Conservation (phyloP, 2,113 vertebrate species). For the Chionodraco myersi region DNA sequence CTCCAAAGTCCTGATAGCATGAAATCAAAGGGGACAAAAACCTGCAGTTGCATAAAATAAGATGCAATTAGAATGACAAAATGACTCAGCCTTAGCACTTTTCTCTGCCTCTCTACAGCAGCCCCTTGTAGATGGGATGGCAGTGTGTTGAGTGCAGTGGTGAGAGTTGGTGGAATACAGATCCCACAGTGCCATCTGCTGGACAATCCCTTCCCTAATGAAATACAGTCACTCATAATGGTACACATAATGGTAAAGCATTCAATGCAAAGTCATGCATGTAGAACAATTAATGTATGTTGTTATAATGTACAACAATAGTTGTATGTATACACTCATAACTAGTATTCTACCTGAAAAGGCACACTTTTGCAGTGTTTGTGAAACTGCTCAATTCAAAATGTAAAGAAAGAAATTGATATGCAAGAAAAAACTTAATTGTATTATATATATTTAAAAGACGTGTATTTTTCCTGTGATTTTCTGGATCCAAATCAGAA, state of each 20-base stretch:
- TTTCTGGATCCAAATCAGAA: too few species aligned
- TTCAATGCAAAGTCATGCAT: background rate
- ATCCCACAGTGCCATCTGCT: slow-evolving; percentile 81
- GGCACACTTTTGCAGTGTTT: too few species aligned
- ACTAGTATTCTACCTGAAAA: too few species aligned
- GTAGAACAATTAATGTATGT: background rate
- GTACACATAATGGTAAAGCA: background rate
- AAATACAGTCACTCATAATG: background rate
- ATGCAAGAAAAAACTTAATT: too few species aligned
- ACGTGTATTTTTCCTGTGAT: too few species aligned
- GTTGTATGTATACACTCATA: too few species aligned
- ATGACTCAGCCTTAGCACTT: slow-evolving; percentile 50
- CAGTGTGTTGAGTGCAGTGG: slow-evolving; percentile 15
- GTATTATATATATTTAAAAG: too few species aligned
- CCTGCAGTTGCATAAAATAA: slow-evolving; percentile 50
- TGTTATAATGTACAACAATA: background rate
- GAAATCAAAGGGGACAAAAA: slow-evolving; percentile 55
- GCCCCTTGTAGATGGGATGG: slow-evolving; percentile 35
- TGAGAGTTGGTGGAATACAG: slow-evolving; percentile 35
- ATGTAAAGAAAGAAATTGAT: too few species aligned
- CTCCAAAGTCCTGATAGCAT: slow-evolving; percentile 22
- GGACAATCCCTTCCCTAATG: slow-evolving; percentile 35
- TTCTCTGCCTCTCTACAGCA: slow-evolving; percentile 13
- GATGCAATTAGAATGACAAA: slow-evolving; percentile 66
- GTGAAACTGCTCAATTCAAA: too few species aligned